phyloP scores from a whole-genome alignment of 2,797 vertebrate species.

The Mionectes olivaceus region DNA sequence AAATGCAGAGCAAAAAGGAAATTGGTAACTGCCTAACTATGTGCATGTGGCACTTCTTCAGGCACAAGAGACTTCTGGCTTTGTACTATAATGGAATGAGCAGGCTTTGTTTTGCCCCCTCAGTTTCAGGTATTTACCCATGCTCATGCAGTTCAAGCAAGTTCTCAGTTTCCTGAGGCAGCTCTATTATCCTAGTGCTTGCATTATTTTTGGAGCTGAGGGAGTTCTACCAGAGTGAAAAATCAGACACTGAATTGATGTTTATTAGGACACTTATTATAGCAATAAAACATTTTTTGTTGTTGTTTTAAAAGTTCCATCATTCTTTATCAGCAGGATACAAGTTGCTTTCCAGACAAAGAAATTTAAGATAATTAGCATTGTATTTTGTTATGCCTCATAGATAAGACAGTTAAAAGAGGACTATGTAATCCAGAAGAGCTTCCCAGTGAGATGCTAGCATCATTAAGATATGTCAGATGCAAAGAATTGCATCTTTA shows the following conservation, averaged over 20 bases:
- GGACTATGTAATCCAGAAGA: background rate
- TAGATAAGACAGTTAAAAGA: background rate
- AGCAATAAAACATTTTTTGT: background rate
- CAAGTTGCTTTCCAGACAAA: background rate
- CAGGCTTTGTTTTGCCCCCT: background rate
- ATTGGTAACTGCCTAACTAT: background rate
- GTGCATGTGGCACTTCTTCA: background rate
- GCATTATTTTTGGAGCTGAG: background rate
- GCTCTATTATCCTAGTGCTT: background rate
- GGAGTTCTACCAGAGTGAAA: background rate
- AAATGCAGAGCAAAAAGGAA: background rate
- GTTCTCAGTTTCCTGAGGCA: background rate
- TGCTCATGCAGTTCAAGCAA: background rate
- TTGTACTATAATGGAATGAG: background rate
- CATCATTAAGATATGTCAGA: background rate
- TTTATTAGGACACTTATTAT: background rate
- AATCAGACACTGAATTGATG: background rate
- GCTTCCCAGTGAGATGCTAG: background rate
- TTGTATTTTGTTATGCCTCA: background rate
- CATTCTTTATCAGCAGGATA: background rate
- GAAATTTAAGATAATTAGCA: background rate
- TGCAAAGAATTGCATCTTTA: background rate
- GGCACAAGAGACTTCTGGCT: background rate
- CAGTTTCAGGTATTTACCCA: background rate
- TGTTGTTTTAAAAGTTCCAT: background rate